Conservation (phyloP, 2,797 vertebrate species). For the Bradypus variegatus region DNA sequence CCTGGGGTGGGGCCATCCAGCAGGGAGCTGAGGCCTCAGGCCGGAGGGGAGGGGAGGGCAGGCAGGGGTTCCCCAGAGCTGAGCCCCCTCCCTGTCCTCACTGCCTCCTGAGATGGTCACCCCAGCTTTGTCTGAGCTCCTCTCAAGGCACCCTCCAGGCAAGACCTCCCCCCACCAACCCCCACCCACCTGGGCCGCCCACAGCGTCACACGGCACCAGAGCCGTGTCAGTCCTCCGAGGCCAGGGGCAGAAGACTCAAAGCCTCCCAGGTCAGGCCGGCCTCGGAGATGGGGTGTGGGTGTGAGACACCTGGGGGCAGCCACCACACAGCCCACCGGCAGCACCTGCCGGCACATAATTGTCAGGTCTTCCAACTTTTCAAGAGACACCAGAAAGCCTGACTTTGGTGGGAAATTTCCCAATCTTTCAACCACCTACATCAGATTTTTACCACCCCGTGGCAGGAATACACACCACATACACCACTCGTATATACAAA, state of each 20-base stretch:
- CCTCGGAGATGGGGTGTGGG: not conserved
- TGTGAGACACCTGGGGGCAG: fast-evolving
- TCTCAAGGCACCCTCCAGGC: not conserved
- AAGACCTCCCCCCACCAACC: not conserved
- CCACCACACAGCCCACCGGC: fast-evolving
- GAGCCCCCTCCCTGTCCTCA: not conserved
- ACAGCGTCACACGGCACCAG: not conserved
- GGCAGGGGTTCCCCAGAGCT: not conserved
- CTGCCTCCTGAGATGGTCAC: not conserved
- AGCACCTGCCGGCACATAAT: not conserved
- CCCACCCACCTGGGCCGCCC: not conserved
- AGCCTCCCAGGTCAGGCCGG: not conserved
- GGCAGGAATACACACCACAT: not conserved
- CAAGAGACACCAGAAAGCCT: not conserved
- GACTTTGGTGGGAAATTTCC: not conserved
- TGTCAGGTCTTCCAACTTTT: not conserved
- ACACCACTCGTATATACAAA: not conserved
- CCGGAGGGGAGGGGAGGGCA: not conserved
- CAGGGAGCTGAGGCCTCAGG: not conserved
- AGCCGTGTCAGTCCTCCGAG: not conserved
- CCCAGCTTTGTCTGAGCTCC: not conserved
- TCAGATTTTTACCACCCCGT: not conserved
- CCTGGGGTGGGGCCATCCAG: not conserved
- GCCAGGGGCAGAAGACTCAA: not conserved
- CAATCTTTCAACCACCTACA: not conserved